Evolutionary conservation across 2,888 invertebrate species (phyloP).

Genomic region (Odontocerum albicorne): DNA sequence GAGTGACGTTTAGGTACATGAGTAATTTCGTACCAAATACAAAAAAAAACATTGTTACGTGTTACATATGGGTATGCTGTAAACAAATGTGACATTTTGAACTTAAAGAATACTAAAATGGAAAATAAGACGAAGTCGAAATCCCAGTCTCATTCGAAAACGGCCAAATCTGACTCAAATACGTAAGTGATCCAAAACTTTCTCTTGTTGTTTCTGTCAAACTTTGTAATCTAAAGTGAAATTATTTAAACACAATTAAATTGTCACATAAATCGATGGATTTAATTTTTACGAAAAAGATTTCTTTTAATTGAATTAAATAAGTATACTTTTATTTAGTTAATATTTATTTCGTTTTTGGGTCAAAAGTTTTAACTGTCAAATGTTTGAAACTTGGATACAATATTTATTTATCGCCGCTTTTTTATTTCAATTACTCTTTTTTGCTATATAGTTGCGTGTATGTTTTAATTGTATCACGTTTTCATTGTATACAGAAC

Average conservation of each 20-base stretch:
- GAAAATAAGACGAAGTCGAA: slow-evolving; percentile 15
- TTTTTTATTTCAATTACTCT: neutral
- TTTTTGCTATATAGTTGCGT: neutral
- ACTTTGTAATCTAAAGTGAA: too few species aligned
- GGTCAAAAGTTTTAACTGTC: neutral
- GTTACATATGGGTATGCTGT: slow-evolving; percentile 1
- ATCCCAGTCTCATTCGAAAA: neutral
- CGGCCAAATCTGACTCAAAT: slow-evolving; percentile 6
- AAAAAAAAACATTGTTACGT: slow-evolving; percentile 21
- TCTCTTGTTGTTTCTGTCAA: too few species aligned
- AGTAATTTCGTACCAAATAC: slow-evolving; percentile 25
- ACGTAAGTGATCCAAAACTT: too few species aligned
- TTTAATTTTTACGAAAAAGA: too few species aligned
- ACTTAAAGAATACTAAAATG: too few species aligned
- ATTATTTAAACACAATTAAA: too few species aligned
- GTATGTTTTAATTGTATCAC: too few species aligned
- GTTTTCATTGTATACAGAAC: too few species aligned
- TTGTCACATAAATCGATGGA: too few species aligned
- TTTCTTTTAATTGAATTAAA: too few species aligned
- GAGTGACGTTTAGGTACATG: slow-evolving; percentile 23
- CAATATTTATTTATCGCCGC: too few species aligned
- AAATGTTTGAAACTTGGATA: neutral
- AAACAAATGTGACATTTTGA: neutral
- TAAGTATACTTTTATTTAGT: neutral
- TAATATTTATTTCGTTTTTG: neutral